Evolutionary conservation across 2,888 invertebrate genomes (phyloP).

Genomic region (Ephialtes manifestator): DNA sequence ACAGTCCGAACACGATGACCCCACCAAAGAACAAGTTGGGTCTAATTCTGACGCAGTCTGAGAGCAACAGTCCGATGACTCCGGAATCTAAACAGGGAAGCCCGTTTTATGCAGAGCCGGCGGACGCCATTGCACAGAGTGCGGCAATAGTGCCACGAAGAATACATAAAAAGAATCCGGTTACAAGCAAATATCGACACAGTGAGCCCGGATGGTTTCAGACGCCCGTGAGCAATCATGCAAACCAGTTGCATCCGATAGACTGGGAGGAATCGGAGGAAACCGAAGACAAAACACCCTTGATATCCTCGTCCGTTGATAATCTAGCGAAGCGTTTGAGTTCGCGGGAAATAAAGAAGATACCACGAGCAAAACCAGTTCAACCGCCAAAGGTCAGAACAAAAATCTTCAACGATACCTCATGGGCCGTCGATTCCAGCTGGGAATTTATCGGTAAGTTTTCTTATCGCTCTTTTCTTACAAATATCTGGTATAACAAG

Average conservation of each 20-base stretch:
- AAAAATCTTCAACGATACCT: conserved; percentile 85
- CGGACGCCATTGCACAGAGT: conserved; percentile 91
- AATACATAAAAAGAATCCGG: conserved; percentile 79
- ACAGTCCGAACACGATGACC: conserved; percentile 84
- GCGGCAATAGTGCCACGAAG: conserved; percentile 79
- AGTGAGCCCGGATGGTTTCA: conserved; percentile 84
- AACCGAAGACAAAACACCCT: conserved; percentile 83
- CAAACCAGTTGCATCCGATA: conserved; percentile 82
- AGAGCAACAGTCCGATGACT: conserved; percentile 82
- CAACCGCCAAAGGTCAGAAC: conserved; percentile 89
- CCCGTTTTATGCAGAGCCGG: conserved; percentile 96
- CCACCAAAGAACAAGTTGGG: conserved; percentile 83
- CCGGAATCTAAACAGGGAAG: conserved; percentile 90
- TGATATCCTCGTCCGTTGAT: conserved; percentile 90
- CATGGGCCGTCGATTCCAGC: conserved; percentile 95
- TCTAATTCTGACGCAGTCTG: conserved; percentile 81
- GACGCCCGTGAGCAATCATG: conserved; percentile 74
- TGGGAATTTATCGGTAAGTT: conserved; percentile 95
- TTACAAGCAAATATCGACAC: conserved; percentile 82
- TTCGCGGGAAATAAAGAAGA: conserved; percentile 84
- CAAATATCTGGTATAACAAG: not conserved
- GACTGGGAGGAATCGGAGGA: conserved; percentile 84
- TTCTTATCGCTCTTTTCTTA: conserved; percentile 23
- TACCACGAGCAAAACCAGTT: conserved; percentile 90
- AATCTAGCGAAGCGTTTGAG: conserved; percentile 87